A percentile compares a stretch with the other conserved stretches of the same genome.
Evolutionary conservation across 1,140 invertebrate species (phyloP).

Genomic region (Brachionus asplanchnoidis): DNA sequence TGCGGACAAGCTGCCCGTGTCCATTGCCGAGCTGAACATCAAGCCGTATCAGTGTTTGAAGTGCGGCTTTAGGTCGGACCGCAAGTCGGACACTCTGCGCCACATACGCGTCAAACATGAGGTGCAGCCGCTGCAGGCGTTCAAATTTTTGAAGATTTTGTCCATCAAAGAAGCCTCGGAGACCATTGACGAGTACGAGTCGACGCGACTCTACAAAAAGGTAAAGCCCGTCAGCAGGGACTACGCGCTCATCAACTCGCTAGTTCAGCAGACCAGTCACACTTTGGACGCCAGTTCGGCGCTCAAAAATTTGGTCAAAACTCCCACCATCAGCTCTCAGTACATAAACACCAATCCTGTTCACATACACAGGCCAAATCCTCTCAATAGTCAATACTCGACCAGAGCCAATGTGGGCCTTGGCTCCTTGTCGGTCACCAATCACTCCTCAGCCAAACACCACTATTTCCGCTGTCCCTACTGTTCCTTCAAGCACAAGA

Average conservation of each 20-base stretch:
- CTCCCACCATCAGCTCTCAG: neutral
- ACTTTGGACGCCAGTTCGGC: neutral
- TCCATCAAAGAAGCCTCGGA: slow-evolving; percentile 36
- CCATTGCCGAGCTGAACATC: slow-evolving; percentile 32
- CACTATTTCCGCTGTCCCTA: slow-evolving; percentile 13
- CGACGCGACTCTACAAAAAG: slow-evolving; percentile 20
- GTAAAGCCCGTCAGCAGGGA: neutral
- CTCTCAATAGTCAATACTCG: slow-evolving; percentile 10
- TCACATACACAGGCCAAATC: slow-evolving; percentile 27
- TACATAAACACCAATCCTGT: slow-evolving; percentile 18
- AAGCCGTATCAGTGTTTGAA: slow-evolving; percentile 33
- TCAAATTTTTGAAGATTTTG: slow-evolving; percentile 37
- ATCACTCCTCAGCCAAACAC: no score
- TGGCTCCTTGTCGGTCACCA: no score
- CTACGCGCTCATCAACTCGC: neutral
- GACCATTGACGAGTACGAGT: slow-evolving; percentile 32
- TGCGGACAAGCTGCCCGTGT: slow-evolving; percentile 2
- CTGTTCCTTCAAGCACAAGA: slow-evolving; percentile 35
- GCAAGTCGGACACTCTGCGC: slow-evolving; percentile 14
- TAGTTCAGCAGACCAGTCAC: slow-evolving; percentile 10
- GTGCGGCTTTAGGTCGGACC: slow-evolving; percentile 17
- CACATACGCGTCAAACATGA: slow-evolving; percentile 31
- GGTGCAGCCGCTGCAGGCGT: slow-evolving; percentile 9
- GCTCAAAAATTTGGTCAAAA: neutral
- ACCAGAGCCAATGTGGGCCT: neutral